Percentiles rank a stretch among this genome's conserved stretches.
phyloP scores from a whole-genome alignment of 2,797 vertebrate genomes.

The Ibycter americanus region DNA sequence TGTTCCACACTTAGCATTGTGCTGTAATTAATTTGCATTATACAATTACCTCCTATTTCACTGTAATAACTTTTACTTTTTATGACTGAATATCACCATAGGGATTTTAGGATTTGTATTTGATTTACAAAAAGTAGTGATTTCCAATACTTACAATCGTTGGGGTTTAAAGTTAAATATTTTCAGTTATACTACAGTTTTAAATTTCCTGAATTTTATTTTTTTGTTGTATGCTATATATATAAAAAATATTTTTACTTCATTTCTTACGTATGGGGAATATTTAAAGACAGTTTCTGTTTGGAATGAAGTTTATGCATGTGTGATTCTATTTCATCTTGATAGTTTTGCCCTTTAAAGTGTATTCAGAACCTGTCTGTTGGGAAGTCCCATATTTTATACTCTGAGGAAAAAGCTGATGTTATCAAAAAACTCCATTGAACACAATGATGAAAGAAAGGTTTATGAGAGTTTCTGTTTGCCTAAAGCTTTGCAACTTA shows the following conservation, averaged over 20 bases:
- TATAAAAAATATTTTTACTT: not conserved
- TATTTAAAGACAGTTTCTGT: not conserved
- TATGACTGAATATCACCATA: not conserved
- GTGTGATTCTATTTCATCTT: not conserved
- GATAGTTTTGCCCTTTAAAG: not conserved
- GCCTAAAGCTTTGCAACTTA: not conserved
- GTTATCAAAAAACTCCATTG: rapidly evolving
- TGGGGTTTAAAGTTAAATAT: not conserved
- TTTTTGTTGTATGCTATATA: not conserved
- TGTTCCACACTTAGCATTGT: not conserved
- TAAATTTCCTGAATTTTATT: not conserved
- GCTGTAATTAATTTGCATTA: not conserved
- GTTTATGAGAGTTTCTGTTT: not conserved
- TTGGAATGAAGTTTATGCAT: not conserved
- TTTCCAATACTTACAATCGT: not conserved
- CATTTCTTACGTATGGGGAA: not conserved
- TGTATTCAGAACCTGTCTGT: not conserved
- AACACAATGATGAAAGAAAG: not conserved
- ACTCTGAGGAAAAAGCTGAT: not conserved
- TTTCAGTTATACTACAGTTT: not conserved
- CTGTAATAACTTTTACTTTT: not conserved
- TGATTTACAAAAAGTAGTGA: not conserved
- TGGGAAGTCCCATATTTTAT: not conserved
- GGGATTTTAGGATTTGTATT: not conserved
- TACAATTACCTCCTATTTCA: not conserved